phyloP scores from a whole-genome alignment of 2,113 vertebrate species.

The Catharus fuscescens region DNA sequence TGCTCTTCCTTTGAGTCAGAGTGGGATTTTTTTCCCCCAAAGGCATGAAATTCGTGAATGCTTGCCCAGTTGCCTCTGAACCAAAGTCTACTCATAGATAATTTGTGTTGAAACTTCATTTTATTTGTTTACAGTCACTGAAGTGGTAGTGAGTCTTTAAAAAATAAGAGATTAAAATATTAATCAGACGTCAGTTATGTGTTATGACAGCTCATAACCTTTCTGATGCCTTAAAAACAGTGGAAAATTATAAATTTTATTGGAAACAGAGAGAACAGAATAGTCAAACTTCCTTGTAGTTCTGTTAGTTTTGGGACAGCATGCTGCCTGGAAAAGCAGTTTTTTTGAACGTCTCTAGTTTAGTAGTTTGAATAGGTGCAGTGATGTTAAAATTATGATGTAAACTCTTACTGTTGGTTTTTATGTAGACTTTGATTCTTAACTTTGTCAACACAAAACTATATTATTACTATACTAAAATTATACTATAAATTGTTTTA shows the following conservation, averaged over 20 bases:
- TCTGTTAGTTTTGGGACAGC: background rate
- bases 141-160: background rate
- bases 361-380: background rate
- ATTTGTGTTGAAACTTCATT: background rate
- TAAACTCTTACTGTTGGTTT: background rate
- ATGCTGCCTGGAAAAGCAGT: background rate
- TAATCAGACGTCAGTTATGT: background rate
- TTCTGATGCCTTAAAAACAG: background rate
- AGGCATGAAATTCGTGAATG: background rate
- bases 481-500: background rate
- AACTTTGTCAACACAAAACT: background rate
- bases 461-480: background rate
- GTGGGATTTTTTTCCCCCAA: background rate
- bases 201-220: background rate
- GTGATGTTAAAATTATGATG: rapidly evolving
- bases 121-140: background rate
- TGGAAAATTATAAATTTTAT: background rate
- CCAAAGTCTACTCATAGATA: background rate
- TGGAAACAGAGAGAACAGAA: background rate
- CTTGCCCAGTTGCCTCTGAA: background rate
- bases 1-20: background rate
- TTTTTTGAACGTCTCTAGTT: background rate
- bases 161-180: background rate
- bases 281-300: background rate
- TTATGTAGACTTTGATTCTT: background rate